A percentile compares a stretch with the other conserved stretches of the same genome.
phyloP scores from a whole-genome alignment of 2,797 vertebrate genomes.

The Rhinatrema bivittatum region DNA sequence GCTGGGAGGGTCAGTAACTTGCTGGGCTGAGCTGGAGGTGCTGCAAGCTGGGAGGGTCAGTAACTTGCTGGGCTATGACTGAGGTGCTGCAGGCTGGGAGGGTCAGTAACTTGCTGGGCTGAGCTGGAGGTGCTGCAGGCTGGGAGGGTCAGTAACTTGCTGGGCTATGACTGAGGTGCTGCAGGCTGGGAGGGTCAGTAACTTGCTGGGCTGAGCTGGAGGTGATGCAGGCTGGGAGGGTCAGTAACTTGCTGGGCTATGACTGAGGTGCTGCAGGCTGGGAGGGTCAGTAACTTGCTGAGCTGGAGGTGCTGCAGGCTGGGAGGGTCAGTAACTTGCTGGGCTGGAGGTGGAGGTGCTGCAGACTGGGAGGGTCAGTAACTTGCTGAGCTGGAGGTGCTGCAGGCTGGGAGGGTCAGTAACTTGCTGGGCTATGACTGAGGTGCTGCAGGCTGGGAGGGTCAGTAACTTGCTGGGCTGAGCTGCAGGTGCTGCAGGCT shows the following conservation, averaged over 20 bases:
- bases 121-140: neutral
- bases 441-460: neutral
- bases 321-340: neutral
- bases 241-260: neutral
- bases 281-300: neutral
- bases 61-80: neutral
- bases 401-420: neutral
- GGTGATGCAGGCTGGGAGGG: neutral
- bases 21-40: neutral
- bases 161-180: neutral
- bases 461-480: neutral
- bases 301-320: neutral
- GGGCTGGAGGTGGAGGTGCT: neutral
- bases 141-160: neutral
- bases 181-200: neutral
- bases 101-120: neutral
- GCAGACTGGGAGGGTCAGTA: neutral
- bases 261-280: neutral
- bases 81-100: neutral
- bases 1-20: neutral
- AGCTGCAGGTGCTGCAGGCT: neutral
- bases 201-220: neutral
- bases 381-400: neutral
- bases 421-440: neutral
- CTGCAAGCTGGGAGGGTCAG: neutral